A percentile compares a stretch with the other conserved stretches of the same genome.
These are phyloP conservation scores for Cepaea nemoralis DNA, from an alignment of 1,140 invertebrate species.

Conservation along the genomic window DNA sequence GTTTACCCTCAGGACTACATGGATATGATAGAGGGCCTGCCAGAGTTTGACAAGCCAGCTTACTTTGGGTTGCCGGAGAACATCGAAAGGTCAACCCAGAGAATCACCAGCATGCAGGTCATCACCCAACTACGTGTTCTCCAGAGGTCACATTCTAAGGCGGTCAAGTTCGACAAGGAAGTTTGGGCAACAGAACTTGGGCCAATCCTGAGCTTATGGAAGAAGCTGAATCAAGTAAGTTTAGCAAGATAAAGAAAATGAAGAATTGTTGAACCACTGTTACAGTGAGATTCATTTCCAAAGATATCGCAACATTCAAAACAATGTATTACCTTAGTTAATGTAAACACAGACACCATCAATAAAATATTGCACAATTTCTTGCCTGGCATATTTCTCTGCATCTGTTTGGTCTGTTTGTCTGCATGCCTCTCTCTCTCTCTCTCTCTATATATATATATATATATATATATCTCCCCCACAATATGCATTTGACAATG, in stretches of 20 bases:
- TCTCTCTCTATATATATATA: no score
- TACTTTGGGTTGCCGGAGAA: conserved; percentile 87
- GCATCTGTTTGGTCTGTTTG: no score
- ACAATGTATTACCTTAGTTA: no score
- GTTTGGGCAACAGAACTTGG: conserved; percentile 77
- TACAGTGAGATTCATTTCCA: no score
- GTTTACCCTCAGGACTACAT: conserved; percentile 76
- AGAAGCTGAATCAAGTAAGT: conserved; percentile 79
- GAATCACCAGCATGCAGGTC: conserved; percentile 77
- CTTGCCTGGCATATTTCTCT: no score
- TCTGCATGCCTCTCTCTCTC: no score
- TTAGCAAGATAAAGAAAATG: conserved; percentile 32
- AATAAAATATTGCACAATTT: no score
- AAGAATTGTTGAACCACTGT: no score
- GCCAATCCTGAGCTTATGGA: conserved; percentile 82
- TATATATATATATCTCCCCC: no score
- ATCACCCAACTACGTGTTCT: conserved; percentile 77
- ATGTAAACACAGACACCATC: no score
- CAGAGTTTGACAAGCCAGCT: conserved; percentile 79
- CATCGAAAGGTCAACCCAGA: conserved; percentile 84
- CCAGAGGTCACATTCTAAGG: conserved; percentile 67
- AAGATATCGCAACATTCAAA: no score
- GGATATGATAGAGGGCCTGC: conserved; percentile 77
- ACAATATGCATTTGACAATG: no score
- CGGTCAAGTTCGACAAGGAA: conserved; percentile 72